Percentiles rank a stretch among this genome's conserved stretches.
Conservation (phyloP, 1,140 invertebrate genomes). For the Megathymus violae region DNA sequence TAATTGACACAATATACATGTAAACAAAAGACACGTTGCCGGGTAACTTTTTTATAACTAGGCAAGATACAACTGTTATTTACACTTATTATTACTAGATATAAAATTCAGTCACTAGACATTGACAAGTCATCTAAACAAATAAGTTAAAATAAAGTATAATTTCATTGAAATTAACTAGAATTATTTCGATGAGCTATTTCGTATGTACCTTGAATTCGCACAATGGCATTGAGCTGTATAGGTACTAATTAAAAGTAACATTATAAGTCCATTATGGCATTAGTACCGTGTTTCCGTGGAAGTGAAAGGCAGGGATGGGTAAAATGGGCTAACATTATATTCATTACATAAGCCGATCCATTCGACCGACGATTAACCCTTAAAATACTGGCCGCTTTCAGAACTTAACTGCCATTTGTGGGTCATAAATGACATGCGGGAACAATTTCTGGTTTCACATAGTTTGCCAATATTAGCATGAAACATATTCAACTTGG, state of each 20-base stretch:
- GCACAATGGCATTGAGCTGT: background rate
- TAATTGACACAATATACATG: no score
- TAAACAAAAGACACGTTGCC: no score
- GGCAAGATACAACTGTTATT: no score
- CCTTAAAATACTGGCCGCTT: constrained; percentile 62
- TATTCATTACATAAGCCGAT: constrained; percentile 64
- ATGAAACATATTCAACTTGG: no score
- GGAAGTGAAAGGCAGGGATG: constrained; percentile 29
- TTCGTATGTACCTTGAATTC: no score
- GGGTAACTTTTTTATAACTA: no score
- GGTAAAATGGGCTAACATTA: constrained; percentile 39
- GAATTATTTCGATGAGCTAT: no score
- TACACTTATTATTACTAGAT: no score
- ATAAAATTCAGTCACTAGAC: no score
- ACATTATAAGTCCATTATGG: constrained; percentile 30
- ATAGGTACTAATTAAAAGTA: constrained; percentile 18
- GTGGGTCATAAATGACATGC: constrained; percentile 62
- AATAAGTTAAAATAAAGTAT: no score
- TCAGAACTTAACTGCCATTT: constrained; percentile 63
- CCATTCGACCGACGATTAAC: constrained; percentile 64
- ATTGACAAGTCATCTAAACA: no score
- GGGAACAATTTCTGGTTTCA: constrained; percentile 50
- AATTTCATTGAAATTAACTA: no score
- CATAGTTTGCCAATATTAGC: constrained; percentile 2
- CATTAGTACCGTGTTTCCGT: constrained; percentile 5